Evolutionary conservation across 2,888 invertebrate species (phyloP), one percentile per base, ranked within the genome.

Genomic region (Cactoblastis cactorum): DNA sequence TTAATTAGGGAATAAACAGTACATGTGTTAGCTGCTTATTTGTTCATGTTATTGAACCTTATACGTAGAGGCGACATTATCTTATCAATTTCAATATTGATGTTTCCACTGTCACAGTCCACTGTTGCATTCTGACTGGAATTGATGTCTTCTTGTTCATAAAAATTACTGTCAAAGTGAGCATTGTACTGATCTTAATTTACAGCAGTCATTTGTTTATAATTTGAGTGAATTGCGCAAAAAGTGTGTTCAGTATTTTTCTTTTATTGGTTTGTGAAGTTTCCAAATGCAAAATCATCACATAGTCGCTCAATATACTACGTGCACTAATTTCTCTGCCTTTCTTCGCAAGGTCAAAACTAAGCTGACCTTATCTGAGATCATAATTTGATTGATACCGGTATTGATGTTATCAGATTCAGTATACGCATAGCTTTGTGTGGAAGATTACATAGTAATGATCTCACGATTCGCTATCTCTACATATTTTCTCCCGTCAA

Each of bases 11-110:
- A n/a, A n/a, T n/a, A n/a, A n/a, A n/a, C n/a, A n/a, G n/a, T n/a
- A n/a, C n/a, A n/a, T n/a, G n/a, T n/a, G n/a, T 58, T 56, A 63
- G 56, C 17, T 39, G 38, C 55, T 64, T 67, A 62, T 68, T 74
- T 71, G 62, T 67, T 53, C 54, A 71, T 77, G 82, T 77, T 83
- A 83, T 80, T 85, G 81, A 83, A 83, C 80, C 74, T 71, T n/a
- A n/a, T n/a, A n/a, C n/a, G n/a, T n/a, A 71, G 69, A 17, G 43
- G 28, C 57, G 55, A 58, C 58, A 62, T 71, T 84, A 87, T 84
- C 84, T 86, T 87, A 87, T 87, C 85, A 67, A 59, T 63, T 65
- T 54, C 53, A 70, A 75, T 77, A 78, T 74, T 77, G 75, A 77
- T 69, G 74, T 71, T 76, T 73, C 69, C 63, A 65, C 62, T 56